Evolutionary conservation across 2,888 invertebrate genomes (phyloP).

Genomic region (Germaria angustata): DNA sequence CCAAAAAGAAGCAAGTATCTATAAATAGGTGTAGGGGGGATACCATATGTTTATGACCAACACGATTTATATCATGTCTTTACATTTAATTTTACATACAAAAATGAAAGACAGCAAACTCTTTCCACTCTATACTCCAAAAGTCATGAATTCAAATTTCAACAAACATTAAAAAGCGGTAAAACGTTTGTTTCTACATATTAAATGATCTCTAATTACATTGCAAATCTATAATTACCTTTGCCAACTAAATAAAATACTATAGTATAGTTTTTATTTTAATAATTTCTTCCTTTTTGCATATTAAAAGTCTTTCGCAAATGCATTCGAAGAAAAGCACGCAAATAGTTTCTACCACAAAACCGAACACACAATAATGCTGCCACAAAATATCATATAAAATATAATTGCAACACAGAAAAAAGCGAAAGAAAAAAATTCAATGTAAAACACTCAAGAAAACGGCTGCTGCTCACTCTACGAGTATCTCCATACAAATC

Average conservation of each 20-base stretch:
- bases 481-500: conserved; percentile 33
- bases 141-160: not conserved
- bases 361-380: conserved; percentile 10
- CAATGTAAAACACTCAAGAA: not conserved
- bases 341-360: conserved; percentile 27
- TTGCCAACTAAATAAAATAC: not conserved
- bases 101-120: not conserved
- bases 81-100: no score
- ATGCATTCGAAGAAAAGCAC: conserved; percentile 45
- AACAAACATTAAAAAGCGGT: conserved; percentile 12
- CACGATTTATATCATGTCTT: no score
- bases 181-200: conserved; percentile 20
- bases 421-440: not conserved
- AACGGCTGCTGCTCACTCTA: conserved; percentile 11
- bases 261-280: conserved; percentile 28
- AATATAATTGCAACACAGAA: conserved; percentile 37
- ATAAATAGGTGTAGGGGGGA: no score
- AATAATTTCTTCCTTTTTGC: conserved; percentile 58
- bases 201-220: conserved; percentile 32
- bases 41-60: no score
- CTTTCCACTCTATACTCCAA: not conserved
- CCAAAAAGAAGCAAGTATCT: no score
- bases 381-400: conserved; percentile 7
- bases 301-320: conserved; percentile 21
- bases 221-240: conserved; percentile 47